Evolutionary conservation across 2,888 invertebrate genomes (phyloP), one percentile per base, ranked within the genome.

Genomic region (Bugula neritina): DNA sequence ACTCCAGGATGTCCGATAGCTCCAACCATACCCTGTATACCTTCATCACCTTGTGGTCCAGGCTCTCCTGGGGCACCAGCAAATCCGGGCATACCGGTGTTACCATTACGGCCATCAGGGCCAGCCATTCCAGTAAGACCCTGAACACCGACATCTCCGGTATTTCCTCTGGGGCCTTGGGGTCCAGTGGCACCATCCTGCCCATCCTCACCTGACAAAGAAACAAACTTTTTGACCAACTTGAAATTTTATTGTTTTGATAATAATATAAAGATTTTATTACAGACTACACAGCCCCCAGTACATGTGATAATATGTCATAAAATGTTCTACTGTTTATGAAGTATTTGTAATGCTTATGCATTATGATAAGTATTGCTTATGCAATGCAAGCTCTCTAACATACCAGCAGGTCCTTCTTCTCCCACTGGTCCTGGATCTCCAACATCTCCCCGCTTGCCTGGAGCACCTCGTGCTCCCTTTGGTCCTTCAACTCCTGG

Each of bases 121-220:
- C 74, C 74, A 23, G 72, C 10, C 55, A 21, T n/a, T 72, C 74
- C 74, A 21, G 73, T 1, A 31, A 43, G 34, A 23, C 63, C 63
- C 31, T 63, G 31, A 21, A 10, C 63, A 2, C 63, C 63, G 3
- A 5, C 29, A 21, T 63, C 27, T 25, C 63, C 63, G 13, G 63
- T 63, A 1, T 21, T 10, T 63, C 63, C 63, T 29, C 63, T 25
- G 5, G 63, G 29, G 3, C 63, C 63, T 13, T 21, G 29, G 10
- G 29, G 31, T 31, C 63, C 63, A 31, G 13, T 27, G 13, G 63
- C 63, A 25, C 63, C 63, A 63, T 63, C 63, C 31, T 63, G 21
- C 10, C 63, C 63, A 63, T 63, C n/a, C 63, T 63, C 63, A 34
- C 63, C 63, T 63, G 23, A n/a, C 5, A 25, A 57, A 52, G 21